Evolutionary conservation across 2,797 vertebrate species (phyloP), one percentile per base, ranked within the genome.

Genomic region (Sebastes minor): DNA sequence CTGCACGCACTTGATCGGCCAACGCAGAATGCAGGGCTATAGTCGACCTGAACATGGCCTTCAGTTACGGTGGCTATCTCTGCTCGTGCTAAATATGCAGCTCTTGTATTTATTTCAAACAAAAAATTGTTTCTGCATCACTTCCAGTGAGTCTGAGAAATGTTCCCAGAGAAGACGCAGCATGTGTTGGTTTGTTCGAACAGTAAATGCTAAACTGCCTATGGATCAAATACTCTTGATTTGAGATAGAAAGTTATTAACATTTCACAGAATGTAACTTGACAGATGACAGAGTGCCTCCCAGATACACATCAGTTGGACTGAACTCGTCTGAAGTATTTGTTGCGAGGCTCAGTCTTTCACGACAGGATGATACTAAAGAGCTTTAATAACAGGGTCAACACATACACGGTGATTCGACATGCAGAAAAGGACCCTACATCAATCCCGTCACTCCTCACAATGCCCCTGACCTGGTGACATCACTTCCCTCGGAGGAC

Each of bases 401-500:
- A 77, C 66, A 52, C 80, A 63, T 33, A 59, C 38, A 38, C 22
- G 42, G 30, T 66, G 86, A 87, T 78, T 67, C 25, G 68, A 75
- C 76, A 66, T 71, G 72, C 59, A 73, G 74, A 53, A 57, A 86
- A 70, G 23, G 64, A 73, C 20, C 38, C 32, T 1, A 72, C 85
- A 88, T 88, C 85, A 84, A 86, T 72, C 89, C 71, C 32, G 23
- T 90, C 93, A 90, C 86, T 94, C 90, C 64, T 78, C 89, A 71
- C 86, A 71, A 23, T 14, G 38, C 79, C 85, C 73, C 76, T 73
- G 72, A 85, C 52, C 64, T 11, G 72, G 82, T 88, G 86, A 89
- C 89, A 90, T 89, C 91, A 90, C 85, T 86, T 88, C 84, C 80
- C 20, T 27, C 0, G 1, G 49, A 71, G 81, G 78, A 69, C 63